Percentiles rank a stretch among this genome's conserved stretches.
phyloP scores from a whole-genome alignment of 2,113 vertebrate genomes.

The Accipiter virgatus region DNA sequence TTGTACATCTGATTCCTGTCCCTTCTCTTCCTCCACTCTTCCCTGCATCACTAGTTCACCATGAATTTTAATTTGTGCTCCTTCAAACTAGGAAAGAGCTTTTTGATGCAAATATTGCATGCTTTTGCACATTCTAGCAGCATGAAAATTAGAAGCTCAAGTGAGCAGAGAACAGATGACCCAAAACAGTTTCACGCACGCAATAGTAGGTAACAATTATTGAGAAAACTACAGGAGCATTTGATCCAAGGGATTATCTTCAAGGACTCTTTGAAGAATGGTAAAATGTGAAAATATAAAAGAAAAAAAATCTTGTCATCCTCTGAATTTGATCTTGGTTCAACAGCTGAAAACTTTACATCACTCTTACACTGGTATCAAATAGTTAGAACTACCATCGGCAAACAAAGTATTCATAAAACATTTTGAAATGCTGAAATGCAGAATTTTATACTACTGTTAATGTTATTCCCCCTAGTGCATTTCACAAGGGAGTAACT shows the following conservation, averaged over 20 bases:
- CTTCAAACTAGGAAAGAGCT: background rate
- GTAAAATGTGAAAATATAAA: background rate
- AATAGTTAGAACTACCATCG: background rate
- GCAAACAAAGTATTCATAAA: background rate
- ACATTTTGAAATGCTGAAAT: background rate
- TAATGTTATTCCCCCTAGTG: background rate
- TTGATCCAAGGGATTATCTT: background rate
- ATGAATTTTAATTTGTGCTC: background rate
- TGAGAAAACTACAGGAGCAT: background rate
- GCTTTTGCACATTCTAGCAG: background rate
- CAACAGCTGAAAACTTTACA: background rate
- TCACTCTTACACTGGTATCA: background rate
- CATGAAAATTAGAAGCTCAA: background rate
- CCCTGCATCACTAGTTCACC: background rate
- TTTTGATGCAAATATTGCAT: background rate
- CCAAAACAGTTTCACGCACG: background rate
- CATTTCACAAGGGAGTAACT: background rate
- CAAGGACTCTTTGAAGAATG: background rate
- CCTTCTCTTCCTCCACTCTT: background rate
- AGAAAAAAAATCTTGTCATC: background rate
- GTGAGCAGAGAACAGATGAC: background rate
- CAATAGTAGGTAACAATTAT: background rate
- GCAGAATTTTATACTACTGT: background rate
- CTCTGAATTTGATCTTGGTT: background rate
- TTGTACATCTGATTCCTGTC: background rate